These are phyloP conservation scores for Hemibagrus guttatus DNA, from an alignment of 2,797 vertebrate genomes.

Conservation along the genomic window DNA sequence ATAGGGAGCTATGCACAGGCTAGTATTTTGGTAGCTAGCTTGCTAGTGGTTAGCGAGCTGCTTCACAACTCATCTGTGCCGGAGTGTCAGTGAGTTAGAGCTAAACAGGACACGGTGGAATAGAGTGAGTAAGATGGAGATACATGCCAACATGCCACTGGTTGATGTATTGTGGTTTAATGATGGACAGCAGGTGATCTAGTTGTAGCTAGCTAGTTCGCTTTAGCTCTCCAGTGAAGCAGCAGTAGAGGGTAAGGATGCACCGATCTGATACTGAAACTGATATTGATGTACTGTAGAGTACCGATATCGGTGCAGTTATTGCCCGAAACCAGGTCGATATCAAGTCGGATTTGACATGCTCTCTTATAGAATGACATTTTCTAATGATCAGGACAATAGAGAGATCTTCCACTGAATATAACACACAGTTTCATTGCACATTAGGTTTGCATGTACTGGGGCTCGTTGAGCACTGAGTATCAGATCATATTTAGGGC, in stretches of 20 bases:
- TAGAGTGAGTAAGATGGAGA: background rate
- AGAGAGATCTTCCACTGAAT: background rate
- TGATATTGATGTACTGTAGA: too few relatives aligned
- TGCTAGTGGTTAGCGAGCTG: slow-evolving; percentile 44
- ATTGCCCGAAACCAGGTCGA: background rate
- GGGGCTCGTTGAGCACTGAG: background rate
- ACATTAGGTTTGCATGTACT: too few relatives aligned
- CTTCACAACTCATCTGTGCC: background rate
- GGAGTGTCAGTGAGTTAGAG: background rate
- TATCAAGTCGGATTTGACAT: background rate
- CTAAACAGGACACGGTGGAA: too few relatives aligned
- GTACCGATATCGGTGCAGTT: background rate
- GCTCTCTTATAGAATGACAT: background rate
- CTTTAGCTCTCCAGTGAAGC: background rate
- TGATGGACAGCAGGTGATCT: background rate
- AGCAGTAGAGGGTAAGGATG: background rate
- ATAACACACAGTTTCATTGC: background rate
- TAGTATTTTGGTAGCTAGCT: slow-evolving; percentile 38
- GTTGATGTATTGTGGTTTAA: background rate
- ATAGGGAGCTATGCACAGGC: background rate
- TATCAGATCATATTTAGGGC: background rate
- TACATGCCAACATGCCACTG: background rate
- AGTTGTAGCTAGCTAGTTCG: background rate
- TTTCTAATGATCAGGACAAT: background rate
- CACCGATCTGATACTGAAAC: background rate